phyloP scores from a whole-genome alignment of 2,113 vertebrate species.

The Tichodroma muraria region DNA sequence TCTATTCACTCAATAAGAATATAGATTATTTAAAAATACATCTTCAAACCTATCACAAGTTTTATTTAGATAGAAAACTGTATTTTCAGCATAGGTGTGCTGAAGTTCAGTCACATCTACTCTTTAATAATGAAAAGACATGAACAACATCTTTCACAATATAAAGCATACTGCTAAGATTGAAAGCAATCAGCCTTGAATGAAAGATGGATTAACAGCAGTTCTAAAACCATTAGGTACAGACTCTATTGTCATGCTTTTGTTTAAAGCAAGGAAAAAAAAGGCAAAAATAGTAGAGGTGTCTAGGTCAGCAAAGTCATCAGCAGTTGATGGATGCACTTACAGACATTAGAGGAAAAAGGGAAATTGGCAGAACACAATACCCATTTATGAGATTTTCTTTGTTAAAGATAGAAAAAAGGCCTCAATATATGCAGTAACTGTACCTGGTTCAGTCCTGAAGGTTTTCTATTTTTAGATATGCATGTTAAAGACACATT shows the following conservation, averaged over 20 bases:
- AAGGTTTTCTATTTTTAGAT: constrained; percentile 1
- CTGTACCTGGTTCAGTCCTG: neutral
- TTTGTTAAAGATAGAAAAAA: neutral
- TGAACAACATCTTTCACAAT: neutral
- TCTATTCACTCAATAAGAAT: neutral
- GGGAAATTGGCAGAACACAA: constrained; percentile 11
- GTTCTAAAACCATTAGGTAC: constrained; percentile 23
- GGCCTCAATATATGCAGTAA: neutral
- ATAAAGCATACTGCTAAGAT: neutral
- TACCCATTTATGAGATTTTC: neutral
- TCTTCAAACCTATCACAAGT: neutral
- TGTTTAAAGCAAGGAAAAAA: constrained; percentile 23
- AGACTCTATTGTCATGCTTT: neutral
- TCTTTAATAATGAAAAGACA: neutral
- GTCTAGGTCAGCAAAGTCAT: constrained; percentile 42
- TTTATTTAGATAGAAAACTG: neutral
- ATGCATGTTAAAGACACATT: neutral
- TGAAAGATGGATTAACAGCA: constrained; percentile 31
- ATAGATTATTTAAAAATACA: neutral
- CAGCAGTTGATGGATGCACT: constrained; percentile 32
- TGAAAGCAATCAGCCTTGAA: constrained; percentile 36
- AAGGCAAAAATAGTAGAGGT: neutral
- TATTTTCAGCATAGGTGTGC: neutral
- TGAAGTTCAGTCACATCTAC: neutral
- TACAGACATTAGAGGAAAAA: neutral